Evolutionary conservation across 2,888 invertebrate genomes (phyloP), one percentile per base, ranked within the genome.

Genomic region (Saturnia pavonia): DNA sequence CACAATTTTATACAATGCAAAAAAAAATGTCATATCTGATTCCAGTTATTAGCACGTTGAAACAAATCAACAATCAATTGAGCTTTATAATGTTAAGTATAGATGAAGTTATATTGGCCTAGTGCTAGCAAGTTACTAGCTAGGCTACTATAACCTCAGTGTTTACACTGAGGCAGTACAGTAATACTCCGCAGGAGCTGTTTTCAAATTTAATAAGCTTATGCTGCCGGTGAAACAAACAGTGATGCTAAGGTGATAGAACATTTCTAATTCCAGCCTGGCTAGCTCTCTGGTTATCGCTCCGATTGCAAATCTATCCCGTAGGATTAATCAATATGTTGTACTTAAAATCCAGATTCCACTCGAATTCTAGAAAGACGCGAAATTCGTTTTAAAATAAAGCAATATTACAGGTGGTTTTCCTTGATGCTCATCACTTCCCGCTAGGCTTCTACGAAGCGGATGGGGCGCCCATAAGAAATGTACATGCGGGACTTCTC

Each of bases 351-450:
- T 2, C 34, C 4, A 16, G 16, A 7, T 48, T 19, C 7, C 48
- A 48, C 19, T n/a, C 48, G 7, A 19, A 48, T 7, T 48, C 45
- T 16, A 45, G 16, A 45, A 3, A 16, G 45, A 45, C 12, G 45
- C 16, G 16, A 16, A 4, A 45, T 45, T 45, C 14, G 16, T 51
- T 51, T 48, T 48, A 48, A 48, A 14, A 16, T 16, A 48, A 51
- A n/a, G n/a, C 16, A 51, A 45, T 4, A 43, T 19, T 69, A 19
- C 84, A 94, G 94, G 91, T 97, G 48, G 94, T 98, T 14, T 95
- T 98, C 73, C 87, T 98, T 68, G 97, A 98, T 82, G 96, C 98
- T 67, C 97, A 97, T 80, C 95, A 97, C 73, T 97, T 98, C 87
- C 97, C 97, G 0, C 91, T 96, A 25, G 96, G 96, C 3, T 96